Conservation (phyloP, 92 coral and sea anemone species). For the Scolanthus callimorphus region DNA sequence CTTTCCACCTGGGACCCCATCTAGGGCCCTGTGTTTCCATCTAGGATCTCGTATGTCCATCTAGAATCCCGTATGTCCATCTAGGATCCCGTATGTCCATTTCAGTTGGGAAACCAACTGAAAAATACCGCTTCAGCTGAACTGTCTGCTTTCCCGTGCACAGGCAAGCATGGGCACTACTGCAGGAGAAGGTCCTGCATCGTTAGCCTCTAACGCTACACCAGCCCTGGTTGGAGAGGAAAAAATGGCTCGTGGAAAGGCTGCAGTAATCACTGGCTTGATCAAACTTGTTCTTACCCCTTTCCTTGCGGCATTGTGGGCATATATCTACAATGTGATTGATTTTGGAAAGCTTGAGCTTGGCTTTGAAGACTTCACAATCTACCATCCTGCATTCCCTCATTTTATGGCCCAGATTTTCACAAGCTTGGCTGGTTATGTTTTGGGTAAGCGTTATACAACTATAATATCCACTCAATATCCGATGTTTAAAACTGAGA, state of each 20-base stretch:
- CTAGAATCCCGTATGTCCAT: too few relatives aligned
- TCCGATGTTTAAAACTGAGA: too few relatives aligned
- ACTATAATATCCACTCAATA: too few relatives aligned
- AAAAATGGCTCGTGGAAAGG: conserved; percentile 67
- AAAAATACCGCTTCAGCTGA: too few relatives aligned
- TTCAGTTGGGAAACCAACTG: too few relatives aligned
- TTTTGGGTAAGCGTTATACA: conserved; percentile 49
- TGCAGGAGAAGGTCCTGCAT: neutral
- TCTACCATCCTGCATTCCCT: conserved; percentile 31
- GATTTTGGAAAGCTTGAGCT: conserved; percentile 7
- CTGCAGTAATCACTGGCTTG: conserved; percentile 68
- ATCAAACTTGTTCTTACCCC: conserved; percentile 82
- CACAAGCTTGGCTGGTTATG: conserved; percentile 69
- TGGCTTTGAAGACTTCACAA: conserved; percentile 43
- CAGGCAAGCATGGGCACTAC: conserved; percentile 22
- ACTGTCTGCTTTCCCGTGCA: too few relatives aligned
- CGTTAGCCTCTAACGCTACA: neutral
- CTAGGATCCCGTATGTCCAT: too few relatives aligned
- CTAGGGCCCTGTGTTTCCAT: too few relatives aligned
- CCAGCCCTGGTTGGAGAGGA: neutral
- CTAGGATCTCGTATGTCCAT: too few relatives aligned
- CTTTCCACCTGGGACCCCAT: too few relatives aligned
- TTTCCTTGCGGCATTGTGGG: conserved; percentile 60
- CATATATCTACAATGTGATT: conserved; percentile 17
- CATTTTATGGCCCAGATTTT: conserved; percentile 72